Conservation (phyloP, 2,113 vertebrate genomes). For the Smithornis capensis region DNA sequence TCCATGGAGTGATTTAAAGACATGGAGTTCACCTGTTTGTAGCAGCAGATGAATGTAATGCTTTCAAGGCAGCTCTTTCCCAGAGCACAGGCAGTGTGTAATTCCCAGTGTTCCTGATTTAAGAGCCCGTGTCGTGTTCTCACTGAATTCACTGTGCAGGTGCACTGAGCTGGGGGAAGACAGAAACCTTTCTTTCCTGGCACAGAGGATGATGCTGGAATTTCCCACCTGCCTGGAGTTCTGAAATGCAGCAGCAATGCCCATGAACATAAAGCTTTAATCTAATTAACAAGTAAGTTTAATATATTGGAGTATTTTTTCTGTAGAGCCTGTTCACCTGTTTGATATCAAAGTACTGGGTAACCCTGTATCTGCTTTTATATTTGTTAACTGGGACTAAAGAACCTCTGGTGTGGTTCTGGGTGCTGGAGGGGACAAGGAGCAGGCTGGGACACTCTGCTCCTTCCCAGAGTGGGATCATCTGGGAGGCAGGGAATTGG, state of each 20-base stretch:
- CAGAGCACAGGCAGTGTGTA: not conserved
- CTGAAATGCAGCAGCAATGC: not conserved
- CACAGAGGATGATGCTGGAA: not conserved
- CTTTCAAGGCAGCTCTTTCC: not conserved
- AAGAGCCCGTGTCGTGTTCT: not conserved
- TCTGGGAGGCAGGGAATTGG: not conserved
- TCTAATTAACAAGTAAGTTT: not conserved
- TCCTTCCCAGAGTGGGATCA: not conserved
- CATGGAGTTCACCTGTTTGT: not conserved
- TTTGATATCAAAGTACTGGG: accelerated
- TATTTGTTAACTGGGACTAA: accelerated
- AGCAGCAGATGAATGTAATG: not conserved
- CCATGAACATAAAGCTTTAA: not conserved
- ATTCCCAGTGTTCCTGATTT: not conserved
- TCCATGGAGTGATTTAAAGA: not conserved
- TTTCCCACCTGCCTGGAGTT: not conserved
- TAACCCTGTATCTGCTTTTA: not conserved
- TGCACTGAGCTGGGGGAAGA: accelerated
- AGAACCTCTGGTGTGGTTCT: not conserved
- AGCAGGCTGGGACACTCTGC: not conserved
- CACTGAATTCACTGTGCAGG: not conserved
- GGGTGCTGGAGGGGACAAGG: not conserved
- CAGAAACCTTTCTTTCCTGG: not conserved
- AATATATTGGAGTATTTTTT: accelerated
- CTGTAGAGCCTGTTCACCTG: accelerated